phyloP scores from a whole-genome alignment of 2,113 vertebrate genomes.

The Sapajus apella region DNA sequence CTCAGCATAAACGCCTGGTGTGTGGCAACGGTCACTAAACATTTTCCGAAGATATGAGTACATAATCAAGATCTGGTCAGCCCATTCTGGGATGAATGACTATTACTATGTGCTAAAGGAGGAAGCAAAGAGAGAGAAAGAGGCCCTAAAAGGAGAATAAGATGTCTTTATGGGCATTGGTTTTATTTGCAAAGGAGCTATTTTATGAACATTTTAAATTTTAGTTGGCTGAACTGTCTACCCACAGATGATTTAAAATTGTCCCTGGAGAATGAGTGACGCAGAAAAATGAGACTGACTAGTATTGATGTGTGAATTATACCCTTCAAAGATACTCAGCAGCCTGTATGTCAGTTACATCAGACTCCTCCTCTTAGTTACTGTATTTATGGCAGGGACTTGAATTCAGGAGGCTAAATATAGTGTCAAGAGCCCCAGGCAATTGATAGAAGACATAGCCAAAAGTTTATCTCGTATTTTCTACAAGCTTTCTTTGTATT shows the following conservation, averaged over 20 bases:
- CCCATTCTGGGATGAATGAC: not conserved
- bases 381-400: not conserved
- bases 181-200: conserved; percentile 10
- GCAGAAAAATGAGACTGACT: conserved; percentile 15
- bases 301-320: conserved; percentile 14
- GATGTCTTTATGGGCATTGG: not conserved
- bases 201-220: conserved; percentile 22
- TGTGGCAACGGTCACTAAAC: not conserved
- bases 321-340: not conserved
- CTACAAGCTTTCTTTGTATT: not conserved
- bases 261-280: conserved; percentile 36
- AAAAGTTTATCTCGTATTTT: conserved; percentile 41
- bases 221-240: conserved; percentile 33
- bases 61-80: not conserved
- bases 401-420: conserved; percentile 49
- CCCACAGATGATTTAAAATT: conserved; percentile 60
- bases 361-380: not conserved
- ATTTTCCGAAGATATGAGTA: not conserved
- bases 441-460: not conserved
- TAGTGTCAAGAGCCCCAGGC: not conserved
- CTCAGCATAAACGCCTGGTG: not conserved
- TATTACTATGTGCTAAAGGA: not conserved
- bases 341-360: not conserved
- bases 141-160: not conserved
- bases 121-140: not conserved